These are phyloP conservation scores for Cheumatopsyche charites DNA, from an alignment of 1,140 invertebrate genomes.

Conservation along the genomic window DNA sequence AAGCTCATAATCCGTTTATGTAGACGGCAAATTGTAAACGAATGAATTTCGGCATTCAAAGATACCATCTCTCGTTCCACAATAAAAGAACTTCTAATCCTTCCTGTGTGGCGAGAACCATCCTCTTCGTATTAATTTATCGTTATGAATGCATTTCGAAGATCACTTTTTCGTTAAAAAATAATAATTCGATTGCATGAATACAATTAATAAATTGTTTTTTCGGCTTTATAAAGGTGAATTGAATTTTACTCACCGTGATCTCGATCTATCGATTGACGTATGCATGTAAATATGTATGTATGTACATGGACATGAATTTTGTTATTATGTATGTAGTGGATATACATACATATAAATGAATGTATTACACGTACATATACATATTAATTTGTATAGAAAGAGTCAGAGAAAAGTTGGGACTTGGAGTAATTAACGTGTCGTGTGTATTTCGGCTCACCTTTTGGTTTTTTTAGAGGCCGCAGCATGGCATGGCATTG, in stretches of 20 bases:
- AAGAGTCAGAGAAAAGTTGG: too few relatives aligned
- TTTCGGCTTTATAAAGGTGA: neutral
- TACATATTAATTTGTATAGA: too few relatives aligned
- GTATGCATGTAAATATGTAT: neutral
- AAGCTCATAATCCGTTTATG: slow-evolving; percentile 21
- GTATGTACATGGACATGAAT: neutral
- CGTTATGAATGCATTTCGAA: neutral
- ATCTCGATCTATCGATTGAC: too few relatives aligned
- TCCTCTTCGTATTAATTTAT: slow-evolving; percentile 13
- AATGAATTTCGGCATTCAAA: slow-evolving; percentile 16
- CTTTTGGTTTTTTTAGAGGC: neutral
- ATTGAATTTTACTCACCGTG: neutral
- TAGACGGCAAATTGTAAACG: slow-evolving; percentile 19
- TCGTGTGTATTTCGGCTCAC: neutral
- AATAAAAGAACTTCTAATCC: slow-evolving; percentile 8
- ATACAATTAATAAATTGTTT: too few relatives aligned
- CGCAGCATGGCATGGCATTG: too few relatives aligned
- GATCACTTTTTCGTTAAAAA: too few relatives aligned
- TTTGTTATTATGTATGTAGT: too few relatives aligned
- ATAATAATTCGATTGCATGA: too few relatives aligned
- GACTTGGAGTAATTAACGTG: neutral
- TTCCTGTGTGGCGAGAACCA: slow-evolving; percentile 7
- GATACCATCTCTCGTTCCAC: neutral
- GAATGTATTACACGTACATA: too few relatives aligned
- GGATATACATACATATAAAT: too few relatives aligned